These are phyloP conservation scores for Physocephala rufipes DNA, from an alignment of 2,888 invertebrate genomes.

Conservation along the genomic window DNA sequence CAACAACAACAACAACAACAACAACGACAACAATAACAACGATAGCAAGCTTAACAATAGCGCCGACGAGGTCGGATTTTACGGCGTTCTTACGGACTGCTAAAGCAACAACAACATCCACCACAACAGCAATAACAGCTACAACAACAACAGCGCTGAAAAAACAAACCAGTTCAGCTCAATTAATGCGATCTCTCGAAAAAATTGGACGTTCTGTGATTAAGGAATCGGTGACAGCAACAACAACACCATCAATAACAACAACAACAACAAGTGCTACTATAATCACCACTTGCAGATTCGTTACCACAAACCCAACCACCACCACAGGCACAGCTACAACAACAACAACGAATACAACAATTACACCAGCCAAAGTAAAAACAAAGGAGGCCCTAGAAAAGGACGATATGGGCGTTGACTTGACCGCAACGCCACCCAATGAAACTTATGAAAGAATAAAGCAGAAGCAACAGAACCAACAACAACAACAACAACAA, in stretches of 20 bases:
- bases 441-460: constrained; percentile 60
- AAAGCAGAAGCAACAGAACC: too few species aligned
- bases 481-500: constrained; percentile 47
- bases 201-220: constrained; percentile 20
- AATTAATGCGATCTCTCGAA: constrained; percentile 39
- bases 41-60: constrained; percentile 25
- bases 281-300: constrained; percentile 16
- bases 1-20: constrained; percentile 14
- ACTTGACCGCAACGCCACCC: constrained; percentile 59
- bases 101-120: constrained; percentile 27
- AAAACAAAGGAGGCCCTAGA: constrained; percentile 41
- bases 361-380: constrained; percentile 38
- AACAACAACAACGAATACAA: constrained; percentile 27
- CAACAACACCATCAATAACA: not conserved
- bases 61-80: not conserved
- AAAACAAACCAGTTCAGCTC: constrained; percentile 40
- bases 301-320: too few species aligned
- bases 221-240: constrained; percentile 15
- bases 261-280: constrained; percentile 24
- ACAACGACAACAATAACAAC: constrained; percentile 7
- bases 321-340: constrained; percentile 16
- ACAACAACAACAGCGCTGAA: constrained; percentile 26
- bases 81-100: too few species aligned
- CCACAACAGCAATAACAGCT: constrained; percentile 16
- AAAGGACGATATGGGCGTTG: constrained; percentile 62